Evolutionary conservation across 2,113 vertebrate species (phyloP).

Genomic region (Eudorcas thomsonii): DNA sequence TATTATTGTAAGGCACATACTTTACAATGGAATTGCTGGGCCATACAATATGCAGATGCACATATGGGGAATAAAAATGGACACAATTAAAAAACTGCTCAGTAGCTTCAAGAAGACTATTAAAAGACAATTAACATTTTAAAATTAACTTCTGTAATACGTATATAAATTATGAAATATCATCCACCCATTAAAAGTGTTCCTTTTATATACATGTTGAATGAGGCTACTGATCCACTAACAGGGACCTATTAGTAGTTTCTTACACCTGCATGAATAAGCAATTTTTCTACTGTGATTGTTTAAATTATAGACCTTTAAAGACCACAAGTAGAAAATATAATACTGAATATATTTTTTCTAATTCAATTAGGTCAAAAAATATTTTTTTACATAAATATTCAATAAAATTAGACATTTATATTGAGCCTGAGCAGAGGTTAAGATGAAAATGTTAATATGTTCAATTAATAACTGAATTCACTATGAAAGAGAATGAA

Average conservation of each 20-base stretch:
- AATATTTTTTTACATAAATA: background rate
- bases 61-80: background rate
- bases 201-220: background rate
- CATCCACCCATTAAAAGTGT: background rate
- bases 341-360: background rate
- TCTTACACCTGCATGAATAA: background rate
- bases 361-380: background rate
- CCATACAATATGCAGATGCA: background rate
- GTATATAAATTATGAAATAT: background rate
- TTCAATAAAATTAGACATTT: conserved; percentile 3
- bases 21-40: background rate
- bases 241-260: background rate
- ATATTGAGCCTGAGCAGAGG: background rate
- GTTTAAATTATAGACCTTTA: background rate
- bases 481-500: background rate
- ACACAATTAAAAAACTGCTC: background rate
- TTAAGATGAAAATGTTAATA: background rate
- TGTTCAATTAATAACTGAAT: background rate
- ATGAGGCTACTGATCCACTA: background rate
- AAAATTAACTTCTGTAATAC: background rate
- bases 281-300: background rate
- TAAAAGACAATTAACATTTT: conserved; percentile 23
- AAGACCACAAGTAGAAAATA: background rate
- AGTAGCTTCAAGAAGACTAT: background rate
- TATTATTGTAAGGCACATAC: background rate